Conservation (phyloP, 2,113 vertebrate genomes). For the Asarcornis scutulata region DNA sequence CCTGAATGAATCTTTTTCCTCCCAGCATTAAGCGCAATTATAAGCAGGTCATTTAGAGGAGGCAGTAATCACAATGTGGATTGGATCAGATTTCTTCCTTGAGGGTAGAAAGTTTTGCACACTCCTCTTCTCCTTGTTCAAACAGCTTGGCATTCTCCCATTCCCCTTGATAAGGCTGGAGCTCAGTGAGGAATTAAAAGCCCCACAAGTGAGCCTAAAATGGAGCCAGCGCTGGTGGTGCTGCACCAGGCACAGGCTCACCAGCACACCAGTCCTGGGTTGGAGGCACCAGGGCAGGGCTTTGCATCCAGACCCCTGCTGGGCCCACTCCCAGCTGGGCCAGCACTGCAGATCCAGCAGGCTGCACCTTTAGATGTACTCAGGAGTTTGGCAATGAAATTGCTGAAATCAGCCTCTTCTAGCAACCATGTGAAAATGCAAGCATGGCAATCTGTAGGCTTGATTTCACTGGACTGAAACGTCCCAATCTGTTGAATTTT, state of each 20-base stretch:
- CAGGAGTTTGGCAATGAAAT: accelerated
- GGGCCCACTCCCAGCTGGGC: neutral
- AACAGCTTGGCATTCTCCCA: neutral
- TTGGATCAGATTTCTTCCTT: neutral
- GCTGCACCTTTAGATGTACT: neutral
- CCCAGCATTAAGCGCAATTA: neutral
- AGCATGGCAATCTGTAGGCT: accelerated
- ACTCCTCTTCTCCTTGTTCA: neutral
- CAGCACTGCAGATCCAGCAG: neutral
- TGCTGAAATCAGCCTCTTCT: neutral
- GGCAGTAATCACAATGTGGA: neutral
- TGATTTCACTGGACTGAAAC: neutral
- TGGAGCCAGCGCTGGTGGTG: neutral
- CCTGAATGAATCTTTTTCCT: neutral
- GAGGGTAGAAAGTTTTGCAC: neutral
- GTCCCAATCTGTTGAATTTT: neutral
- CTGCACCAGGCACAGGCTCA: too few relatives aligned
- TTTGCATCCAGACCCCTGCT: neutral
- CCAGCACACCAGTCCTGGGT: too few relatives aligned
- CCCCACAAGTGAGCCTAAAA: too few relatives aligned
- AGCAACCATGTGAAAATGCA: accelerated
- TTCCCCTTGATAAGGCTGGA: neutral
- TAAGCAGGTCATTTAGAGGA: neutral
- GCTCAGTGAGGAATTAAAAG: neutral
- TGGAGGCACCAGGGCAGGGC: neutral